Evolutionary conservation across 64 coral and sea anemone genomes (phyloP).

Genomic region (Acropora tenuis): DNA sequence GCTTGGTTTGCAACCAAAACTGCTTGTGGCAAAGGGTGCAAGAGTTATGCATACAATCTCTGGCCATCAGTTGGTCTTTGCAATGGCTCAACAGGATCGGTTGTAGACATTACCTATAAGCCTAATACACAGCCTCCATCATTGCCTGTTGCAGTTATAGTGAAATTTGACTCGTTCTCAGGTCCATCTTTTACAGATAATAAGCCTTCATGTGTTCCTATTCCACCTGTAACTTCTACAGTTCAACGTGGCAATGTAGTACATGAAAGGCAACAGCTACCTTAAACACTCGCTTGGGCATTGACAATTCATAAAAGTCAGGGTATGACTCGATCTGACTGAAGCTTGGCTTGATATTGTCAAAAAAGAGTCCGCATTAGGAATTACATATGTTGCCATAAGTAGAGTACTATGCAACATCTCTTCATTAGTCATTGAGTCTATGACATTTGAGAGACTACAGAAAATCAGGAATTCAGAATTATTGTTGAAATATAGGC

Average conservation of each 20-base stretch:
- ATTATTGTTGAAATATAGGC: background rate
- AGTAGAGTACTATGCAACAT: conserved; percentile 19
- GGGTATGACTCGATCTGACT: conserved; percentile 17
- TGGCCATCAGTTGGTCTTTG: background rate
- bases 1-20: background rate
- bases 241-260: background rate
- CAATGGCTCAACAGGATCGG: background rate
- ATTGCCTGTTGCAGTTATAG: background rate
- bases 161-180: background rate
- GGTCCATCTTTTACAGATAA: background rate
- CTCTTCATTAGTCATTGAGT: conserved; percentile 2
- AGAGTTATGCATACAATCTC: background rate
- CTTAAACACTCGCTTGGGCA: background rate
- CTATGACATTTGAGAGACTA: background rate
- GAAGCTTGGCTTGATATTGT: conserved; percentile 47
- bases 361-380: conserved; percentile 38
- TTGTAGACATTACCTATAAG: background rate
- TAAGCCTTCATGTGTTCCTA: background rate
- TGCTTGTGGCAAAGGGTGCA: background rate
- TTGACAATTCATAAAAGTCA: conserved; percentile 45
- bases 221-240: background rate
- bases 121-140: background rate
- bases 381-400: conserved; percentile 29
- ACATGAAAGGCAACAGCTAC: background rate
- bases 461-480: background rate